Evolutionary conservation across 2,797 vertebrate species (phyloP), one percentile per base, ranked within the genome.

Genomic region (Arrhamphus sclerolepis): DNA sequence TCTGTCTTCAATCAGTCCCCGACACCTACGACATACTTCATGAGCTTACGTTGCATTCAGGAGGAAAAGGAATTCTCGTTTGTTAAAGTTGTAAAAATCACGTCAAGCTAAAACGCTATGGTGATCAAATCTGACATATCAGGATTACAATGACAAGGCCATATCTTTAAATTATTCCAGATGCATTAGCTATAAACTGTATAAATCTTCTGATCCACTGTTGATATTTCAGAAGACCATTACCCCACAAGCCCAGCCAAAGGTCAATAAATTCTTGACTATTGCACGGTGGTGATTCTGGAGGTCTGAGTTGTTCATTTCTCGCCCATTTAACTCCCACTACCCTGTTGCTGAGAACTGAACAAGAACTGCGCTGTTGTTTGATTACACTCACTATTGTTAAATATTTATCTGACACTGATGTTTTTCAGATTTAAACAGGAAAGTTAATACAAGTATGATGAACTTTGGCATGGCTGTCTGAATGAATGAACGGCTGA

Each of bases 11-110:
- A 56, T 77, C 77, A 66, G 56, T 14, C 41, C 41, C 69, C 1
- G 66, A 80, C 75, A 72, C 68, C 55, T 56, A 58, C 6, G 5
- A 20, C 66, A 56, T 17, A 72, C 70, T 74, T 66, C 72, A 75
- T 75, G 60, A 65, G 52, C 60, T 54, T 13, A n/a, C 46, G 75
- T 46, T 75, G 65, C 43, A 6, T 76, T 62, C 42, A 20, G 46
- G 62, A 72, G 69, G 59, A 82, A 84, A 81, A 53, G 42, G 26
- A 63, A 42, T 31, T 58, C 47, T 68, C 16, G 4, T 66, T 58
- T 38, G 50, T 50, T 46, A 2, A 11, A 50, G 46, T 63, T 39
- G 9, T 66, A 63, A 72, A 74, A 62, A 41, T 66, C 52, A 44
- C 1, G 20, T 18, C 50, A n/a, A 34, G 51, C 21, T 61, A 26